A percentile compares a stretch with the other conserved stretches of the same genome.
Conservation (phyloP, 2,797 vertebrate species). For the Poeciliopsis infans region DNA sequence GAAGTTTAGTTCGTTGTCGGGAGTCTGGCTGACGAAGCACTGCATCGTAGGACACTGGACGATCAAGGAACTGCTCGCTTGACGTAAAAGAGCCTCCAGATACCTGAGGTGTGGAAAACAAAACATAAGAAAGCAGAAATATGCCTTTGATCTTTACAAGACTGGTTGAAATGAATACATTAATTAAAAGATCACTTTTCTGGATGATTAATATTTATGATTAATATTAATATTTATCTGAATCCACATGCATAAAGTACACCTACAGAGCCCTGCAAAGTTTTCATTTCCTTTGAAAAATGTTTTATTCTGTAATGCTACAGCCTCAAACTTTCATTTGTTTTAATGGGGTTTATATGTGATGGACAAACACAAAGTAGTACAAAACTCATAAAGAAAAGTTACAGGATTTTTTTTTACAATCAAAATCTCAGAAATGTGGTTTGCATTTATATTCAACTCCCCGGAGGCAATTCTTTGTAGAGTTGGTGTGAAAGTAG, state of each 20-base stretch:
- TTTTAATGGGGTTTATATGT: not conserved
- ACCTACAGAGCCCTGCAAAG: not conserved
- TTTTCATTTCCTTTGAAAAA: not conserved
- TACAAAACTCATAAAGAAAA: not conserved
- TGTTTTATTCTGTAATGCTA: not conserved
- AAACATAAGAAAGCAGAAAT: not conserved
- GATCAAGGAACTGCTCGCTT: conserved; percentile 87
- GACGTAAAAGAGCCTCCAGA: conserved; percentile 90
- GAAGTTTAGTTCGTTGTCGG: conserved; percentile 82
- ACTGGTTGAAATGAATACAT: not conserved
- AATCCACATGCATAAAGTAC: not conserved
- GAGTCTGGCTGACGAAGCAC: conserved; percentile 84
- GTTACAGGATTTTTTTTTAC: not conserved
- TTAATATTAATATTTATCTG: no score
- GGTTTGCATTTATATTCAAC: not conserved
- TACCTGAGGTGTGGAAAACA: conserved; percentile 79
- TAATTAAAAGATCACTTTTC: not conserved
- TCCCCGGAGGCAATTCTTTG: not conserved
- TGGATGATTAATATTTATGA: no score
- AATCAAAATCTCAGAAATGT: not conserved
- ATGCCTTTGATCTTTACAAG: not conserved
- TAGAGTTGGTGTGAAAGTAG: not conserved
- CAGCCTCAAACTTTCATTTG: not conserved
- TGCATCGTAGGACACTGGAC: conserved; percentile 86
- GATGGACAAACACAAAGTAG: not conserved